phyloP scores from a whole-genome alignment of 2,797 vertebrate species.

The Lepilemur ruficaudatus region DNA sequence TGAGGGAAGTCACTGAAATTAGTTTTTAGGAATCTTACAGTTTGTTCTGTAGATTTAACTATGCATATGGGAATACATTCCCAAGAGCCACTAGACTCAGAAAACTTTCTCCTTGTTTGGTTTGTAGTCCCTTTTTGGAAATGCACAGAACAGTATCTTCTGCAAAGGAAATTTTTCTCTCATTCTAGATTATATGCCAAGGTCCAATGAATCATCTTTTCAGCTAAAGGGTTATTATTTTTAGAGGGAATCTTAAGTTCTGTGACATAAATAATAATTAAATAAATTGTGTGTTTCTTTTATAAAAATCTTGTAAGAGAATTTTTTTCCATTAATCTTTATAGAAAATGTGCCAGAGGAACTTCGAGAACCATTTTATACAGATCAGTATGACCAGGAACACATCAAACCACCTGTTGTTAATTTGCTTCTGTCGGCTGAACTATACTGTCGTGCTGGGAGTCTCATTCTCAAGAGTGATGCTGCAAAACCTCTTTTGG shows the following conservation, averaged over 20 bases:
- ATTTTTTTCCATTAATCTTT: background rate
- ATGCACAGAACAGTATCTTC: background rate
- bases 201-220: background rate
- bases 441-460: slow-evolving; percentile 96
- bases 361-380: slow-evolving; percentile 95
- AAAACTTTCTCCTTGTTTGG: background rate
- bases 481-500: slow-evolving; percentile 91
- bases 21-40: background rate
- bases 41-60: background rate
- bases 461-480: slow-evolving; percentile 95
- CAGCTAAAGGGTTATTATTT: background rate
- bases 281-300: background rate
- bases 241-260: background rate
- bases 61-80: background rate
- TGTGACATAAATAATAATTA: background rate
- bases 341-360: slow-evolving; percentile 95
- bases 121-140: background rate
- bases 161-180: background rate
- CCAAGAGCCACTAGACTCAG: background rate
- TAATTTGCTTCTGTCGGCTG: slow-evolving; percentile 94
- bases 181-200: background rate
- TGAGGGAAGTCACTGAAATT: background rate
- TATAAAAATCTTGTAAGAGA: background rate
- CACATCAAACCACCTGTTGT: slow-evolving; percentile 97
- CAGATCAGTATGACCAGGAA: slow-evolving; percentile 98